These are phyloP conservation scores for Siniperca obscura DNA, from an alignment of 2,797 vertebrate species.

Conservation along the genomic window DNA sequence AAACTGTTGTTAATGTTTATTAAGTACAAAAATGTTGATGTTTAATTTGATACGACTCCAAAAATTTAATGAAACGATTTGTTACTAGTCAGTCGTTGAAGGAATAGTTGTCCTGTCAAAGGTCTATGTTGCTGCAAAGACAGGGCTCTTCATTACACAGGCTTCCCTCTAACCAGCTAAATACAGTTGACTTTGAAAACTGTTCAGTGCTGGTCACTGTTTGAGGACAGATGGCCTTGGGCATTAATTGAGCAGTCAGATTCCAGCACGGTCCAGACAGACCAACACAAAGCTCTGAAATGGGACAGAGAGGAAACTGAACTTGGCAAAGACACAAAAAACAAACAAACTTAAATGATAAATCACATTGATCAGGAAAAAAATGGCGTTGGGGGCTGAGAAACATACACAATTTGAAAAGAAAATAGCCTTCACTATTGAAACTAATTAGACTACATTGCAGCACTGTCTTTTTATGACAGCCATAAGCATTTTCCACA, in stretches of 20 bases:
- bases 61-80: background rate
- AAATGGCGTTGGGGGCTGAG: background rate
- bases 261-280: slow-evolving; percentile 33
- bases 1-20: background rate
- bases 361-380: slow-evolving; percentile 6
- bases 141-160: slow-evolving; percentile 5
- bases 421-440: background rate
- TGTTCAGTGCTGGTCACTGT: slow-evolving; percentile 37
- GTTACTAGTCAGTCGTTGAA: background rate
- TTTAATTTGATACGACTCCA: background rate
- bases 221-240: slow-evolving; percentile 41
- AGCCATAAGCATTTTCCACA: background rate
- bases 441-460: background rate
- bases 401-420: background rate
- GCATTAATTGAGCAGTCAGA: slow-evolving; percentile 40
- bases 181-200: slow-evolving; percentile 45
- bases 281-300: slow-evolving; percentile 24
- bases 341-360: background rate
- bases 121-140: background rate
- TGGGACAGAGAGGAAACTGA: slow-evolving; percentile 17
- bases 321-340: slow-evolving; percentile 15
- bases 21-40: background rate
- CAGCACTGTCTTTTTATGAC: background rate
- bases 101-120: slow-evolving; percentile 9
- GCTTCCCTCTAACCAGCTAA: slow-evolving; percentile 21